Percentiles rank a stretch among this genome's conserved stretches.
Evolutionary conservation across 1,140 invertebrate species (phyloP).

Genomic region (Carcinoscorpius rotundicauda): DNA sequence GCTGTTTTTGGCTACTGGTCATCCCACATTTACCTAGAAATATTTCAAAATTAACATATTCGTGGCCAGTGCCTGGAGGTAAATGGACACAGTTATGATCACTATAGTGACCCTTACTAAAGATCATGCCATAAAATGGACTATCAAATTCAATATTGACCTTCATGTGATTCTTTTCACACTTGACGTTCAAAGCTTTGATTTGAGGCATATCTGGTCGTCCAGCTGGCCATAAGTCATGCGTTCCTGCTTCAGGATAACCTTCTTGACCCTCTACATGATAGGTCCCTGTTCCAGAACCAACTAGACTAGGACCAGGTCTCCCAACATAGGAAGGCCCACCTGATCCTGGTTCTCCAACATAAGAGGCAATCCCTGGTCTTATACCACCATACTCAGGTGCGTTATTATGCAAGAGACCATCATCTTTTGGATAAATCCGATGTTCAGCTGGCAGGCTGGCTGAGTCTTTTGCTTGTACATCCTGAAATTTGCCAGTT

Average conservation of each 20-base stretch:
- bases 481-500: slow-evolving; percentile 26
- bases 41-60: slow-evolving; percentile 82
- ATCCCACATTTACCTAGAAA: slow-evolving; percentile 50
- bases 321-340: no score
- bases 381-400: neutral
- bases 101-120: slow-evolving; percentile 77
- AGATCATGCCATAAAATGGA: slow-evolving; percentile 91
- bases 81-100: slow-evolving; percentile 81
- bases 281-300: slow-evolving; percentile 3
- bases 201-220: slow-evolving; percentile 23
- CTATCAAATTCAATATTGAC: slow-evolving; percentile 80
- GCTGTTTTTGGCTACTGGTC: slow-evolving; percentile 38
- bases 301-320: neutral
- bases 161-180: slow-evolving; percentile 85
- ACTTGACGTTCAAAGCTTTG: slow-evolving; percentile 65
- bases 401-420: slow-evolving; percentile 1
- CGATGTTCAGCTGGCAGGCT: slow-evolving; percentile 25
- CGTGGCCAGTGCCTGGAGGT: slow-evolving; percentile 72
- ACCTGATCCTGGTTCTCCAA: no score
- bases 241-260: no score
- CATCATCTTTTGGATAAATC: neutral
- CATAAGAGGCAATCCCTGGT: neutral
- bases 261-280: no score
- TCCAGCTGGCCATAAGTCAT: slow-evolving; percentile 22
- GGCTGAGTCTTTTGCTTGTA: slow-evolving; percentile 23